Base-by-base conservation (phyloP, 2,113 vertebrate species). In the Furnarius figulus region DNA sequence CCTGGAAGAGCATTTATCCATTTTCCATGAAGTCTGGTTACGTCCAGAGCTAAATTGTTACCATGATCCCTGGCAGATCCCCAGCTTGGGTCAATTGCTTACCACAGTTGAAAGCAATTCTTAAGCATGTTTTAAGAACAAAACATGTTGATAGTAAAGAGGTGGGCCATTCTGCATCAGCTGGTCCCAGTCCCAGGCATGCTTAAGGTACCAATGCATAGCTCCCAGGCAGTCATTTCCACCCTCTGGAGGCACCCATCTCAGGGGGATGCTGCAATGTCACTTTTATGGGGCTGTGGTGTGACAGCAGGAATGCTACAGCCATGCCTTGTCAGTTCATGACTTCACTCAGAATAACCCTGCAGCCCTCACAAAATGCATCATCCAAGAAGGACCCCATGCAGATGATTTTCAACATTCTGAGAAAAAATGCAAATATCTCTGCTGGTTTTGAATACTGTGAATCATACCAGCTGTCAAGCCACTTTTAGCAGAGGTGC, bases 191-290 rank as follows among this genome's bases (percentile, higher is more conserved):
- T 19, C 27, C 50, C 24, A 28, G 33, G 6, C 6, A 23, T 3
- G 9, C 23, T 10, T 39, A 37, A 49, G 23, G 46, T 33, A 68
- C 11, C 53, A 28, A 20, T 2, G 10, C 11, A 46, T 28, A 25
- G 12, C 24, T 55, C 12, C 37, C 11, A 79, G n/a, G 18, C 53
- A 80, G 33, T 16, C 33, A 42, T 33, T 85, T 73, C 46, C 27
- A 70, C 10, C 7, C 0, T 0, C 31, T 33, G 14, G 16, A 70
- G 55, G 65, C 19, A 50, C 33, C 30, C 15, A 2, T 23, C 27
- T 78, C 46, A 39, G 24, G 46, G 28, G 25, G 10, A 68, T 49
- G 58, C 56, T 58, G 24, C 24, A 53, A 44, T 9, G 21, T 8
- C 17, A 6, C 68, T 58, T 70, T 56, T 42, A 42, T 24, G 17